Percentiles rank a stretch among this genome's conserved stretches.
phyloP scores from a whole-genome alignment of 2,797 vertebrate species.

The Etheostoma nigrum region DNA sequence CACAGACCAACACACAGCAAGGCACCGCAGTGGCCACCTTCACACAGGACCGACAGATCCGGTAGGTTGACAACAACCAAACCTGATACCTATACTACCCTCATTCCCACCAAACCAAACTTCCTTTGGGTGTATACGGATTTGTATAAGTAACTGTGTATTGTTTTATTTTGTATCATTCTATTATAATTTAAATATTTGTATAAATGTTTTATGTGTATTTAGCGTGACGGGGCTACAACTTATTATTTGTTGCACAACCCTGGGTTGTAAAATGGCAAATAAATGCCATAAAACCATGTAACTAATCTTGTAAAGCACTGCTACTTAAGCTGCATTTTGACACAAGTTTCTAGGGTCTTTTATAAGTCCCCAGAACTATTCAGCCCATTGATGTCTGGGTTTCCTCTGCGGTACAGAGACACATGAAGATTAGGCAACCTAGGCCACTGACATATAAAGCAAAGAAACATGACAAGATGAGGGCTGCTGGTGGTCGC shows the following conservation, averaged over 20 bases:
- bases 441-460: no score
- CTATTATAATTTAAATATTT: neutral
- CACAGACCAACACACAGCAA: conserved; percentile 90
- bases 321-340: neutral
- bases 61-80: conserved; percentile 72
- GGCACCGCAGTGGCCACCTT: conserved; percentile 90
- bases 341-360: no score
- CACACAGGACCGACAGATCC: conserved; percentile 92
- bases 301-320: neutral
- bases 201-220: neutral
- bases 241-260: neutral
- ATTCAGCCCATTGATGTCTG: no score
- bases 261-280: no score
- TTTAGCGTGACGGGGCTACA: neutral
- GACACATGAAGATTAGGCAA: no score
- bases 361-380: no score
- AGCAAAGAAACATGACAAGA: no score
- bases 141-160: neutral
- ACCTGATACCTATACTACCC: neutral
- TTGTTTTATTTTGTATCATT: neutral
- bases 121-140: neutral
- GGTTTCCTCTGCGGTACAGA: no score
- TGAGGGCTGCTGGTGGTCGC: no score
- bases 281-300: no score
- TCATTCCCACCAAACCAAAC: neutral